Evolutionary conservation across 2,797 vertebrate species (phyloP).

Genomic region (Macroramphosus scolopax): DNA sequence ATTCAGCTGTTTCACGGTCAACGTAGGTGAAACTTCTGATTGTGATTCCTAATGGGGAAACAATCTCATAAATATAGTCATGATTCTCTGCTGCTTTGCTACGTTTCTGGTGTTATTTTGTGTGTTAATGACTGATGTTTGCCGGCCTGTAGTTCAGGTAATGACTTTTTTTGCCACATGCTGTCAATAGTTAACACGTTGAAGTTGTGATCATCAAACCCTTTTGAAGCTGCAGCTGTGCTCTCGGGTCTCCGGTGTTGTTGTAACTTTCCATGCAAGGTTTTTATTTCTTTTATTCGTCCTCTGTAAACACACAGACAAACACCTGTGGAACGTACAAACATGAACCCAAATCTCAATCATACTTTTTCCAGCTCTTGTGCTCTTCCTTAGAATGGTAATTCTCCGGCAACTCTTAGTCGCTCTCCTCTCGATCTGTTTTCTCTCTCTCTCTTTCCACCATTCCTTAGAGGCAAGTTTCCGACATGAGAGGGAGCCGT

Average conservation of each 20-base stretch:
- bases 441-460: constrained; percentile 33
- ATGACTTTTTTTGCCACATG: constrained; percentile 28
- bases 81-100: too few relatives aligned
- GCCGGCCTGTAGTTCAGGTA: constrained; percentile 28
- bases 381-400: constrained; percentile 31
- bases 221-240: constrained; percentile 7
- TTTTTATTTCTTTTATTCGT: constrained; percentile 11
- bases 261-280: constrained; percentile 2
- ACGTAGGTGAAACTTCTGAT: too few relatives aligned
- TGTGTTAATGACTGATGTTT: constrained; percentile 16
- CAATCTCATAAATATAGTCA: too few relatives aligned
- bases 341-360: constrained; percentile 4
- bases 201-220: constrained; percentile 16
- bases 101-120: too few relatives aligned
- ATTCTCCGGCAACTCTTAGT: constrained; percentile 28
- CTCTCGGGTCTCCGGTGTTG: neutral
- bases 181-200: constrained; percentile 13
- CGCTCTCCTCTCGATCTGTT: constrained; percentile 11
- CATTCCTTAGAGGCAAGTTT: constrained; percentile 55
- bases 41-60: too few relatives aligned
- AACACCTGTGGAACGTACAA: neutral
- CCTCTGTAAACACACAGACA: neutral
- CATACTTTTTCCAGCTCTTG: constrained; percentile 40
- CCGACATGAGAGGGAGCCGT: constrained; percentile 58
- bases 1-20: too few relatives aligned